Evolutionary conservation across 1,140 invertebrate genomes (phyloP), one percentile per base, ranked within the genome.

Genomic region (Mizuhopecten yessoensis): DNA sequence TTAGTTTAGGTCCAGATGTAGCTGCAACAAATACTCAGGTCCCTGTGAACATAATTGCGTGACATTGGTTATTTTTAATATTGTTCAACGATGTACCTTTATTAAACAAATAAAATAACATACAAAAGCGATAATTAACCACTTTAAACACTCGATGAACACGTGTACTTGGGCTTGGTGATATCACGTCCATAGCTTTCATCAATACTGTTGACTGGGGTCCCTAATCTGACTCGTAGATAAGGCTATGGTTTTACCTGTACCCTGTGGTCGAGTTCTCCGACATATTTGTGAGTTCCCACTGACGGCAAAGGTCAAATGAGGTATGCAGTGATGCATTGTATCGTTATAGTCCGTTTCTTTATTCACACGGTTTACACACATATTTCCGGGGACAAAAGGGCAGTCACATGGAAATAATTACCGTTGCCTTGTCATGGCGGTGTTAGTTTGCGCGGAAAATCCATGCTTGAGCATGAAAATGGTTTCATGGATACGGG

Each of bases 321-420:
- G 5, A 75, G 57, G 57, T 75, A 75, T 75, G 57, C 57, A 75
- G n/a, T n/a, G n/a, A 75, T 75, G n/a, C n/a, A 75, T n/a, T 75
- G 29, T 75, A 75, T 7, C 5, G n/a, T 29, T 75, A 75, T 75
- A 75, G 57, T 75, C 57, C 57, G 57, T 75, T 75, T 29, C n/a
- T 29, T n/a, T 75, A 75, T 75, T 75, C 57, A 29, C 57, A 75
- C 57, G 15, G 17, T 75, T 75, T 75, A 7, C 13, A 13, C 5
- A 39, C 36, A 39, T 39, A 13, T 39, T 39, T 39, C 13, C 36
- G 36, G 36, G 5, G 36, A n/a, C n/a, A n/a, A n/a, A n/a, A n/a
- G n/a, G n/a, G n/a, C n/a, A n/a, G n/a, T n/a, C n/a, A n/a, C n/a
- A n/a, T n/a, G n/a, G n/a, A n/a, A n/a, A n/a, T n/a, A n/a, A n/a